These are phyloP conservation scores for Tychaedon coryphoeus DNA, from an alignment of 2,113 vertebrate genomes.

Conservation along the genomic window DNA sequence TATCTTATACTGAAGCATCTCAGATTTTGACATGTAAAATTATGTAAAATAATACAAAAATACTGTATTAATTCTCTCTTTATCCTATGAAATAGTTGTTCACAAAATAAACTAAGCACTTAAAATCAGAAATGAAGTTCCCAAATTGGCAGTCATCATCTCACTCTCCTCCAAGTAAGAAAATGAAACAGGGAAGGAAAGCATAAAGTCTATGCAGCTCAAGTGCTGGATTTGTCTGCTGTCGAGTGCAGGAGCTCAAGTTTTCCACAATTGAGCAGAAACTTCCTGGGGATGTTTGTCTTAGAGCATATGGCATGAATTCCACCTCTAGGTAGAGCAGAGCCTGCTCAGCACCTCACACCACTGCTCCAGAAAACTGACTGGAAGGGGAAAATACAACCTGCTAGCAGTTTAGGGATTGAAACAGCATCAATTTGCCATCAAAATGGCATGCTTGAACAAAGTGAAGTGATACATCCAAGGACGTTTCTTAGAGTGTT, in stretches of 20 bases:
- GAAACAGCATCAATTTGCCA: background rate
- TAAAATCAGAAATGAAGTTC: background rate
- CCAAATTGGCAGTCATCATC: background rate
- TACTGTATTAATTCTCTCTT: background rate
- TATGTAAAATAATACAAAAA: background rate
- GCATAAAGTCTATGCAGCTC: accelerated
- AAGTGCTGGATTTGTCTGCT: background rate
- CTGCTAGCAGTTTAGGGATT: accelerated
- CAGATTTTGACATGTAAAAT: background rate
- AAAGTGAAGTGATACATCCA: background rate
- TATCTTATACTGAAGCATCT: background rate
- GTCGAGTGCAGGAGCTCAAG: too few species aligned
- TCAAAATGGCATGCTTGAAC: background rate
- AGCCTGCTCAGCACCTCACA: too few species aligned
- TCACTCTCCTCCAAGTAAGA: background rate
- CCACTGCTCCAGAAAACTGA: background rate
- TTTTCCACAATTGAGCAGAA: too few species aligned
- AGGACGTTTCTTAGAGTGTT: background rate
- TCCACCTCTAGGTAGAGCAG: too few species aligned
- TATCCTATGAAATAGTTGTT: background rate
- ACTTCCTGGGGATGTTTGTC: too few species aligned
- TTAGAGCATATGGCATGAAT: too few species aligned
- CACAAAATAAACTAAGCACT: background rate
- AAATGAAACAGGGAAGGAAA: background rate
- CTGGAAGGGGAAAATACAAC: background rate